Conservation (phyloP, 2,888 invertebrate species). For the Nezara viridula region DNA sequence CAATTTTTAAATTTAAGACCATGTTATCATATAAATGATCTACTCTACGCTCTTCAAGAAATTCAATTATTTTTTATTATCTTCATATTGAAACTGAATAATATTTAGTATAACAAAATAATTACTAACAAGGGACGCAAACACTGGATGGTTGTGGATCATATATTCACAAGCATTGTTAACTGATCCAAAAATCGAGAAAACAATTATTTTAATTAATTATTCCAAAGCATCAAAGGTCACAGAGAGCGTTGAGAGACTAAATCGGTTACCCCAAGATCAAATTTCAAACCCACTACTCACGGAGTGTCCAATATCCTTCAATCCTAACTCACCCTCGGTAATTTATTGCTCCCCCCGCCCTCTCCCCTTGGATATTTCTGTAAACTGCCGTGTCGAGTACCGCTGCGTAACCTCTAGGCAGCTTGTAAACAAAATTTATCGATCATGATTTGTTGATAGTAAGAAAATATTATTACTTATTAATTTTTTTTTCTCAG, state of each 20-base stretch:
- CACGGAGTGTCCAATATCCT: conserved; percentile 12
- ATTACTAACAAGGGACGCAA: too few relatives aligned
- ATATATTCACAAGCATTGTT: too few relatives aligned
- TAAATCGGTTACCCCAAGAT: not conserved
- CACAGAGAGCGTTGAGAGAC: not conserved
- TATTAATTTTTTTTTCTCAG: too few relatives aligned
- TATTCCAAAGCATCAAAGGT: not conserved
- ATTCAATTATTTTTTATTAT: too few relatives aligned
- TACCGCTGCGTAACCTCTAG: not conserved
- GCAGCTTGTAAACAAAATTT: not conserved
- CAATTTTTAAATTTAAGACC: too few relatives aligned
- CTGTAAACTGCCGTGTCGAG: not conserved
- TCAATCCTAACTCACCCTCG: conserved; percentile 15
- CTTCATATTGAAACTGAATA: too few relatives aligned
- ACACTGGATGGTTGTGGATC: too few relatives aligned
- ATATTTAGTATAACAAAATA: too few relatives aligned
- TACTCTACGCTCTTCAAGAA: too few relatives aligned
- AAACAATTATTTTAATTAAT: not conserved
- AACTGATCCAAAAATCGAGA: too few relatives aligned
- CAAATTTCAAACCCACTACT: not conserved
- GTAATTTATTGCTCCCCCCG: not conserved
- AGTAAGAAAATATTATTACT: too few relatives aligned
- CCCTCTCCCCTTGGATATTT: not conserved
- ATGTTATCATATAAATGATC: too few relatives aligned
- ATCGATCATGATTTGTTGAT: not conserved